phyloP scores from a whole-genome alignment of 2,797 vertebrate species.

The Lepilemur septentrionalis region DNA sequence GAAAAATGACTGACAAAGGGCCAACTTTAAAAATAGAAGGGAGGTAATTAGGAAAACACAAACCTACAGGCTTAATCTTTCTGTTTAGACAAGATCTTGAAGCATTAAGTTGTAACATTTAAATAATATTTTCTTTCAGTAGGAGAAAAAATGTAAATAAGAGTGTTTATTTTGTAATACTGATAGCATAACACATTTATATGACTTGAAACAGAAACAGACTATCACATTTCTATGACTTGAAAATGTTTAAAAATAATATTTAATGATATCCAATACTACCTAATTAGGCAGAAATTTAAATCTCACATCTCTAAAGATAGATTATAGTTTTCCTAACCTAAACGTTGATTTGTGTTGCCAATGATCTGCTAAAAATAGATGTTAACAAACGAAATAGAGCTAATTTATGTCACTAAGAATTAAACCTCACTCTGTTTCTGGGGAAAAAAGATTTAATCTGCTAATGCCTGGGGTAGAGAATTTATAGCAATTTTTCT shows the following conservation, averaged over 20 bases:
- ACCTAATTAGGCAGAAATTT: conserved; percentile 28
- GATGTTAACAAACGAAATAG: background rate
- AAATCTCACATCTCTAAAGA: conserved; percentile 5
- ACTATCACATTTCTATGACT: background rate
- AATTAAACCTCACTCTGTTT: conserved; percentile 34
- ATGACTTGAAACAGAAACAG: background rate
- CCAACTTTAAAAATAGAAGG: conserved; percentile 6
- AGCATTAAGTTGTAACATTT: background rate
- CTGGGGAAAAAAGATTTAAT: background rate
- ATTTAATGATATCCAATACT: background rate
- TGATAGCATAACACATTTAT: background rate
- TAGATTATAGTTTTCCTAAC: background rate
- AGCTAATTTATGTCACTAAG: background rate
- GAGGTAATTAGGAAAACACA: background rate
- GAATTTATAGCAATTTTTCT: conserved; percentile 41
- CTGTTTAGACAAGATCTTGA: background rate
- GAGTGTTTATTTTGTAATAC: background rate
- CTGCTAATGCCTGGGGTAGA: background rate
- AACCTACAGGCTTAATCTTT: background rate
- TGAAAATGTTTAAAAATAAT: background rate
- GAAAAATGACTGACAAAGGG: background rate
- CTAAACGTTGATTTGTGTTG: conserved; percentile 1
- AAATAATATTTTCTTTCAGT: conserved; percentile 11
- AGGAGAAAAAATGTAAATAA: background rate
- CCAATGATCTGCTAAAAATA: conserved; percentile 37